Base-by-base conservation (phyloP, 2,888 invertebrate species). In the Stenichneumon culpator region DNA sequence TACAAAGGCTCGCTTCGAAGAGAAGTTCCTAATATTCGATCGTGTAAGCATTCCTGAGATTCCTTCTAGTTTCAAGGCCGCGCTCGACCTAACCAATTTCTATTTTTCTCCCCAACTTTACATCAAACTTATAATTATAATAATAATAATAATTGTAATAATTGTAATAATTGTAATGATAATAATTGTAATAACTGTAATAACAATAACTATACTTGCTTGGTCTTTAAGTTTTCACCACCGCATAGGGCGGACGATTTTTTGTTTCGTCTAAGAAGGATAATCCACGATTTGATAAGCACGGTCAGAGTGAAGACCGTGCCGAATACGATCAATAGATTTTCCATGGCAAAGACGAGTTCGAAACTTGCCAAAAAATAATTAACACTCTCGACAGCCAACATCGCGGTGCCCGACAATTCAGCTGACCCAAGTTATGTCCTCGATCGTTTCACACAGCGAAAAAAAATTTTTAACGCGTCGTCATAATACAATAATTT, bases 151-250 rank as follows among this genome's bases (percentile, higher is more conserved):
- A 19, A 57, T 6, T 22, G 6, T 36, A 50, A 69, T 0, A 69
- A 50, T 19, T 9, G 19, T 1, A 2, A 39, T 65, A 50, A 69
- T 1, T 11, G 11, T 5, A 11, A 68, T 22, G 16, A 47, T 25
- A 25, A 60, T 25, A 60, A 25, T 25, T 11, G 28, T 9, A 25
- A 25, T 14, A 3, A 28, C n/a, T n/a, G n/a, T 25, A 65, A 65
- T 65, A 32, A 69, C 1, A 69, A 50, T 32, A n/a, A 32, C 9
- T 1, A 39, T 75, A 65, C 77, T 77, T 77, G 67, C 77, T 39
- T 39, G 39, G 19, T 25, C 6, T 67, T 52, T 6, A 54, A 54
- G 16, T 14, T 22, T 14, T 32, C 11, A 32, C 54, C n/a, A 32
- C 22, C 50, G 6, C 11, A 47, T 22, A n/a, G 32, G 5, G 52